Evolutionary conservation across 2,113 vertebrate species (phyloP).

Genomic region (Acanthisitta chloris): DNA sequence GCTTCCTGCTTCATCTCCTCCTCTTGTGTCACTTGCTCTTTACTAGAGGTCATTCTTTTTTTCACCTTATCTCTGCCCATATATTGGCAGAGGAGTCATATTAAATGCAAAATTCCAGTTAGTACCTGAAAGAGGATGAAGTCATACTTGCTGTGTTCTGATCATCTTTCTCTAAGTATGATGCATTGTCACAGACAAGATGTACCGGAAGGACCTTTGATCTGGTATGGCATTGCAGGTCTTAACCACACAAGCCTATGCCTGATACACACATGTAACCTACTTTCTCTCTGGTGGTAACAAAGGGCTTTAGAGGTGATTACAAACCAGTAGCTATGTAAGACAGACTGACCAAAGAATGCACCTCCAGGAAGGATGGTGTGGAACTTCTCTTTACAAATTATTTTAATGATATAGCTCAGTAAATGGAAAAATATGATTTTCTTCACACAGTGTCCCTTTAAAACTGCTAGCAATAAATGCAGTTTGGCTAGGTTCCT

Average conservation of each 20-base stretch:
- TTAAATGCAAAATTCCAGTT: not conserved
- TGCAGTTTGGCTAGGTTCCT: not conserved
- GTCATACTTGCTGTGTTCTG: not conserved
- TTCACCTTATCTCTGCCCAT: not conserved
- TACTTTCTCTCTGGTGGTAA: not conserved
- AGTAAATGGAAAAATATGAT: not conserved
- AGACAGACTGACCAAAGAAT: not conserved
- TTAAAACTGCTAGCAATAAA: not conserved
- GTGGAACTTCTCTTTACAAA: not conserved
- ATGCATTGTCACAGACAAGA: not conserved
- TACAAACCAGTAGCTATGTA: not conserved
- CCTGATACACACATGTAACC: not conserved
- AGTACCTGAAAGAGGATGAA: not conserved
- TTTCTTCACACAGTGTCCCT: not conserved
- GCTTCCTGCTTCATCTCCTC: not conserved
- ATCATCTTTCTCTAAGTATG: not conserved
- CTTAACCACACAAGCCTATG: not conserved
- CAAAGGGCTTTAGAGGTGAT: not conserved
- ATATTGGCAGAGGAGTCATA: not conserved
- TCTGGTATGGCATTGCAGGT: not conserved
- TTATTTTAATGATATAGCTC: not conserved
- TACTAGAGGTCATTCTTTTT: not conserved
- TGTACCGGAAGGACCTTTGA: not conserved
- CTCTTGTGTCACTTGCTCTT: not conserved
- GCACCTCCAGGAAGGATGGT: not conserved